Evolutionary conservation across 2,888 invertebrate species (phyloP), one percentile per base, ranked within the genome.

Genomic region (Clistopyga incitator): DNA sequence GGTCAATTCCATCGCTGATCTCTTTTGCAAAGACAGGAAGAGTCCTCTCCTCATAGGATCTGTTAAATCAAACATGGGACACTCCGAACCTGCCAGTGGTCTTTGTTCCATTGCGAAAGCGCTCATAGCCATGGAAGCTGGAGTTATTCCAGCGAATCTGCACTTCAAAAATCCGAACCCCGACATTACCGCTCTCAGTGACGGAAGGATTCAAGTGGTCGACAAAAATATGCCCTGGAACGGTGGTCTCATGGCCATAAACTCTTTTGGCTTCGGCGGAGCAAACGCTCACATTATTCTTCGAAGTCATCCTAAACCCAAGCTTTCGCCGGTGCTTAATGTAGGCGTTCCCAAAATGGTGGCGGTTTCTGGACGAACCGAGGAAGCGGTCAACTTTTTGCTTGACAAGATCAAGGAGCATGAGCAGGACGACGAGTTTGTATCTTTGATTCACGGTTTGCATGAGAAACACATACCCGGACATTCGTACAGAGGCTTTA

Each of bases 61-160:
- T 0, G 98, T 99, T 0, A 99, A 99, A 93, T 98, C 98, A 25
- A 99, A 99, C 94, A 99, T 99, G 98, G 99, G 99, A 1, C 99
- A 99, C 93, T 97, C 99, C 3, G 99, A 99, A 94, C 98, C 99
- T 0, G 97, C 97, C 0, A 97, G 98, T 61, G 98, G 98, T 34
- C 94, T 99, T 29, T 98, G 98, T 91, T 97, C 98, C 0, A 94
- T 99, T 86, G 98, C 98, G 13, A 99, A 99, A 94, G 95, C 98
- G 75, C 93, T 99, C 25, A 96, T 99, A 82, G 97, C 99, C 18
- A 98, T 99, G 97, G 98, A 99, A 94, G 94, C 95, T 76, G 97
- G 98, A 42, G 93, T 96, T 45, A 97, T 99, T 87, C 99, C 99
- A 1, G 96, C 95, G 23, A 99, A 99, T 94, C 94, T 99, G 82